These are phyloP conservation scores for Hemicordylus capensis DNA, from an alignment of 2,113 vertebrate species.

Conservation along the genomic window DNA sequence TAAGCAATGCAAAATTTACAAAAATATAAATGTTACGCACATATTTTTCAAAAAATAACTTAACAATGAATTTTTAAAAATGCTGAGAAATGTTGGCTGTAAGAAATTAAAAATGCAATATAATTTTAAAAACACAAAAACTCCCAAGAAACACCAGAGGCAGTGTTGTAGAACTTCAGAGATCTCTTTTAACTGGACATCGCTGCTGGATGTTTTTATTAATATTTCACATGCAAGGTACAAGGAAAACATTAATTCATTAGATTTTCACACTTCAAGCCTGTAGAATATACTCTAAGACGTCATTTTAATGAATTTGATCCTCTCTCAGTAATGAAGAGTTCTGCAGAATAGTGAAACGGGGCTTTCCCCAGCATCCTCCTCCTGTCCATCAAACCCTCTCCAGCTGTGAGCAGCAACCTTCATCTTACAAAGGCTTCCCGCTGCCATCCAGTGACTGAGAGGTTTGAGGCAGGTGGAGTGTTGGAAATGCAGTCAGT, in stretches of 20 bases:
- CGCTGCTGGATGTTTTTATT: neutral
- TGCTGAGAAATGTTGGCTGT: neutral
- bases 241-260: neutral
- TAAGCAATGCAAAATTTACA: neutral
- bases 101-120: neutral
- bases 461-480: too few relatives aligned
- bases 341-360: too few relatives aligned
- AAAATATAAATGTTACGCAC: neutral
- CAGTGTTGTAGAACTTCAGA: neutral
- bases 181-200: neutral
- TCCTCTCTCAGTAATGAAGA: too few relatives aligned
- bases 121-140: neutral
- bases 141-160: too few relatives aligned
- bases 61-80: neutral
- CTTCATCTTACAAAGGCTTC: too few relatives aligned
- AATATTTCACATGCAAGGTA: neutral
- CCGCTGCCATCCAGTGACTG: too few relatives aligned
- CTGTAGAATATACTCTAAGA: neutral
- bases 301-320: too few relatives aligned
- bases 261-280: neutral
- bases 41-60: neutral
- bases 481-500: too few relatives aligned
- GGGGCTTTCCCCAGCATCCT: too few relatives aligned
- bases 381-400: neutral
- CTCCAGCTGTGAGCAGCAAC: neutral